Evolutionary conservation across 2,888 invertebrate genomes (phyloP), one percentile per base, ranked within the genome.

Genomic region (Xylophagus ater): DNA sequence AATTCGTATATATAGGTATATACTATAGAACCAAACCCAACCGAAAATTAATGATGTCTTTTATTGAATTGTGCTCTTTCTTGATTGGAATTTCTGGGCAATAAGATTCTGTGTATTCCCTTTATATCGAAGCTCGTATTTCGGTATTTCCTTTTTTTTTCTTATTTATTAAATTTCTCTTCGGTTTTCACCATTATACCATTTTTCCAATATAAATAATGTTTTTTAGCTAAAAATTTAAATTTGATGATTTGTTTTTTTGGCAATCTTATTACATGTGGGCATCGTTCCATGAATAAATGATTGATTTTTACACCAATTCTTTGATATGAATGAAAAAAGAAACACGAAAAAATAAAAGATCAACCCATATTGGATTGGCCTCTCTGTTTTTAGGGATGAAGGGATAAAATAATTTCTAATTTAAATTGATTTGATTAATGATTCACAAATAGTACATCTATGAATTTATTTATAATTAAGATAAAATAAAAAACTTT

Each of bases 401-500:
- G 9, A n/a, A 23, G 47, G 50, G 50, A 47, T 50, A 50, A 52
- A 55, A 55, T 56, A 55, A 53, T 52, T 53, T 57, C 51, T 52
- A 50, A 53, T 52, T 54, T 49, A 49, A 49, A 51, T 49, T 50
- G 50, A 54, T 51, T 55, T 55, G 56, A 56, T 56, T 54, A 56
- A 55, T 56, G 53, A 46, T 51, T 46, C 40, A 43, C 43, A 26
- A n/a, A 26, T 13, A 13, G 6, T 13, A 5, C 6, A 12, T 10
- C 13, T 9, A 26, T 23, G 23, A 10, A 12, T 26, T 9, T 10
- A 13, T 26, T 10, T 26, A n/a, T 2, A 5, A 26, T 2, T 26
- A 8, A 8, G 23, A 12, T 26, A 26, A 26, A 12, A 12, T n/a
- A 26, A 26, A 3, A 13, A 10, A 26, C 9, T 8, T 10, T 23